Conservation (phyloP, 1,140 invertebrate genomes). For the Drosophila auraria region DNA sequence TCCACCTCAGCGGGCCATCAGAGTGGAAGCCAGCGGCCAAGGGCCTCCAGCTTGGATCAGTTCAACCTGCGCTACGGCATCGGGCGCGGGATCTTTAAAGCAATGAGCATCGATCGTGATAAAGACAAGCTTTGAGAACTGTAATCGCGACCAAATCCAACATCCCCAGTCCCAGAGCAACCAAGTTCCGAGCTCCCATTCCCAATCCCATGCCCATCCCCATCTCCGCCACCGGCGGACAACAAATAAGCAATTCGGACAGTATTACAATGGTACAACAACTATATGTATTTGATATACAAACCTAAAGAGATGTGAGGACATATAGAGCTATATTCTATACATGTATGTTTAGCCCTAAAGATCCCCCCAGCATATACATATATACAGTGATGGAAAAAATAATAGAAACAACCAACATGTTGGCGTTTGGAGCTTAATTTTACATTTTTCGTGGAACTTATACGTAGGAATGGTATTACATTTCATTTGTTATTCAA, state of each 20-base stretch:
- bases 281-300: conserved; percentile 28
- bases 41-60: conserved; percentile 82
- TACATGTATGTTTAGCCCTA: conserved; percentile 60
- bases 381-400: too few relatives aligned
- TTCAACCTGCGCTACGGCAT: conserved; percentile 82
- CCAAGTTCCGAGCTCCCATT: neutral
- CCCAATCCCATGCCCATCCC: conserved; percentile 4
- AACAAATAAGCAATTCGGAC: conserved; percentile 58
- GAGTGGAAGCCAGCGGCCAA: conserved; percentile 64
- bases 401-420: too few relatives aligned
- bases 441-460: too few relatives aligned
- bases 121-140: conserved; percentile 85
- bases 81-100: conserved; percentile 82
- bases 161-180: too few relatives aligned
- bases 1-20: conserved; percentile 19
- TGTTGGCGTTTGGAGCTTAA: too few relatives aligned
- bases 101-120: conserved; percentile 85
- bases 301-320: conserved; percentile 30
- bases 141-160: conserved; percentile 48
- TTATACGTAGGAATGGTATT: too few relatives aligned
- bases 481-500: too few relatives aligned
- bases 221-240: conserved; percentile 26
- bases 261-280: conserved; percentile 66
- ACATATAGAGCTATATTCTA: conserved; percentile 58
- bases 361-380: conserved; percentile 28